These are phyloP conservation scores for Theocolax elegans DNA, from an alignment of 1,140 invertebrate species.

Conservation along the genomic window DNA sequence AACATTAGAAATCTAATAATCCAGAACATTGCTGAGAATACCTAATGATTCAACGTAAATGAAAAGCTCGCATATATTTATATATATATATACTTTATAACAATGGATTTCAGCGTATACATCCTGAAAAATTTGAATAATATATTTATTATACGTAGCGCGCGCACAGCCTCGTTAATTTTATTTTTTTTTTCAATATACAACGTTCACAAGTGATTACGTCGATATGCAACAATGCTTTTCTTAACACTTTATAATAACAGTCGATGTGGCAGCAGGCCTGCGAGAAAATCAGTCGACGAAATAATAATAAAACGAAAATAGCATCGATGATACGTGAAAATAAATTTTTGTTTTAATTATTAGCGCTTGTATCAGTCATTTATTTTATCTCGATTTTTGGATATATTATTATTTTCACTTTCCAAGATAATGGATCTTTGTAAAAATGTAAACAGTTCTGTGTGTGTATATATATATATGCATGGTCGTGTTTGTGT, in stretches of 20 bases:
- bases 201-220: constrained; percentile 7
- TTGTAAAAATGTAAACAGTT: too few relatives aligned
- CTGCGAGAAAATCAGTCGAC: constrained; percentile 12
- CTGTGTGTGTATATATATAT: too few relatives aligned
- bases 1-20: too few relatives aligned
- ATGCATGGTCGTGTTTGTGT: too few relatives aligned
- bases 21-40: constrained; percentile 15
- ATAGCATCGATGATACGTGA: too few relatives aligned
- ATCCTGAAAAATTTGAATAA: constrained; percentile 27
- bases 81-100: too few relatives aligned
- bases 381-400: constrained; percentile 6
- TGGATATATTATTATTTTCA: not conserved
- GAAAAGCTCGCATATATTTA: constrained; percentile 24
- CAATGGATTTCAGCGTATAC: constrained; percentile 8
- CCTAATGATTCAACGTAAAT: constrained; percentile 13
- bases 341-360: not conserved
- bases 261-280: constrained; percentile 27
- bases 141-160: constrained; percentile 2
- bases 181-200: constrained; percentile 30
- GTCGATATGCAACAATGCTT: constrained; percentile 7
- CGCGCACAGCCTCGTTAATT: constrained; percentile 29
- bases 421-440: too few relatives aligned
- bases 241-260: constrained; percentile 18
- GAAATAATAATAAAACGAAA: not conserved
- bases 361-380: constrained; percentile 27